These are phyloP conservation scores for Gryllus longicercus DNA, from an alignment of 2,888 invertebrate genomes.

Conservation along the genomic window DNA sequence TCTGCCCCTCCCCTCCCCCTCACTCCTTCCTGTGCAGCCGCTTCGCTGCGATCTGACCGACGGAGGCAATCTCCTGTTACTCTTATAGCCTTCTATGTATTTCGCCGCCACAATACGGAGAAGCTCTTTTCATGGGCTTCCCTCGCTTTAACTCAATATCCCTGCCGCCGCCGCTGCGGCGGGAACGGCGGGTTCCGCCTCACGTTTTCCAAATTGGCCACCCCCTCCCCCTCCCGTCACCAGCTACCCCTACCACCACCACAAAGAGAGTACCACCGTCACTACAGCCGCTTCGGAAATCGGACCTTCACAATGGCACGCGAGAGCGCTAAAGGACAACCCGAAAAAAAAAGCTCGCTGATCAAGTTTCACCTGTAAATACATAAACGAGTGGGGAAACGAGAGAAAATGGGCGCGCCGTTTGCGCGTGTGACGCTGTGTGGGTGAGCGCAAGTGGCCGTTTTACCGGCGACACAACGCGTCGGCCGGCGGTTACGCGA, in stretches of 20 bases:
- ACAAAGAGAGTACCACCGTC: no score
- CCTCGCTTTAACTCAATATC: constrained; percentile 3
- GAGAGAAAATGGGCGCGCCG: neutral
- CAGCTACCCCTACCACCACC: no score
- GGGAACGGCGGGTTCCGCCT: neutral
- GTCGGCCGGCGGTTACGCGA: no score
- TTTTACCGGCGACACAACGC: no score
- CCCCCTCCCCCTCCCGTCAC: neutral
- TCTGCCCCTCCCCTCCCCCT: neutral
- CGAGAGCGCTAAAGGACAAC: neutral
- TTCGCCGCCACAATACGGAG: constrained; percentile 6
- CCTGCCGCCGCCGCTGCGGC: neutral
- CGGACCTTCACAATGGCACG: constrained; percentile 4
- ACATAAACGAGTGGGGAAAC: neutral
- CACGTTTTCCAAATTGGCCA: neutral
- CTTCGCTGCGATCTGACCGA: neutral
- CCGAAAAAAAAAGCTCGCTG: neutral
- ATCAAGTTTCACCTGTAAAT: constrained; percentile 11
- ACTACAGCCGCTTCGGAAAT: neutral
- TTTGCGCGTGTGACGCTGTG: neutral
- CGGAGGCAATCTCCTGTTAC: constrained; percentile 8
- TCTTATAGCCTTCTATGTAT: constrained; percentile 17
- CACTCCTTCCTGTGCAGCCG: neutral
- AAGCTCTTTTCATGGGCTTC: neutral
- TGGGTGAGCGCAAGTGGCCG: no score